Conservation (phyloP, 1,140 invertebrate genomes). For the Psix sp. region DNA sequence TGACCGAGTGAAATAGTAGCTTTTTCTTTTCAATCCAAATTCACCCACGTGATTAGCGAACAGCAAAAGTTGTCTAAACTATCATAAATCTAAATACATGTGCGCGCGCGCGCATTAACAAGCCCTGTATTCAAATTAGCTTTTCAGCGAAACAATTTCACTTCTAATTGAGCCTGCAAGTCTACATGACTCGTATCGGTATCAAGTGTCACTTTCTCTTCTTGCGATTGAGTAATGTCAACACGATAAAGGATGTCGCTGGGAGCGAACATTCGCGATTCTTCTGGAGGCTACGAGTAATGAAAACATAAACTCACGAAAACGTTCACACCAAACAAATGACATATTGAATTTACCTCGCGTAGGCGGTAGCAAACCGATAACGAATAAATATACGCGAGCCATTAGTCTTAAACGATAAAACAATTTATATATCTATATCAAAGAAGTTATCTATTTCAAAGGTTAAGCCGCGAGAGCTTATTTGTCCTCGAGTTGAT, state of each 20-base stretch:
- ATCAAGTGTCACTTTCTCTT: constrained; percentile 37
- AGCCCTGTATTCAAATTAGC: constrained; percentile 21
- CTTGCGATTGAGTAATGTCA: constrained; percentile 47
- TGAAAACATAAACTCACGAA: constrained; percentile 59
- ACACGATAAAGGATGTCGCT: constrained; percentile 43
- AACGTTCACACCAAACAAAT: constrained; percentile 39
- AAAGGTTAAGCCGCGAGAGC: constrained; percentile 47
- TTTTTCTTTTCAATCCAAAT: constrained; percentile 5
- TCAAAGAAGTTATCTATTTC: constrained; percentile 51
- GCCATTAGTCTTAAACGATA: constrained; percentile 61
- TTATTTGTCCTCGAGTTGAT: constrained; percentile 53
- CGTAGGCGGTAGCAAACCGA: constrained; percentile 55
- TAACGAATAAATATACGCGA: constrained; percentile 60
- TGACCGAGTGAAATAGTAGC: constrained; percentile 5
- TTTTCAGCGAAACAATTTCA: constrained; percentile 25
- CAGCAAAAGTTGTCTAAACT: background rate
- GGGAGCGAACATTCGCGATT: constrained; percentile 32
- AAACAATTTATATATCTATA: constrained; percentile 58
- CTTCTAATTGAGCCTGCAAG: constrained; percentile 32
- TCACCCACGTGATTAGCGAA: constrained; percentile 15
- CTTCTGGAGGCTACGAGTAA: constrained; percentile 23
- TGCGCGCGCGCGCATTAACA: background rate
- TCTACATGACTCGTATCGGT: constrained; percentile 18
- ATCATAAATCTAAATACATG: constrained; percentile 19
- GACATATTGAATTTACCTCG: constrained; percentile 41